Percentiles rank a stretch among this genome's conserved stretches.
phyloP scores from a whole-genome alignment of 2,113 vertebrate species.

The Istiophorus platypterus region DNA sequence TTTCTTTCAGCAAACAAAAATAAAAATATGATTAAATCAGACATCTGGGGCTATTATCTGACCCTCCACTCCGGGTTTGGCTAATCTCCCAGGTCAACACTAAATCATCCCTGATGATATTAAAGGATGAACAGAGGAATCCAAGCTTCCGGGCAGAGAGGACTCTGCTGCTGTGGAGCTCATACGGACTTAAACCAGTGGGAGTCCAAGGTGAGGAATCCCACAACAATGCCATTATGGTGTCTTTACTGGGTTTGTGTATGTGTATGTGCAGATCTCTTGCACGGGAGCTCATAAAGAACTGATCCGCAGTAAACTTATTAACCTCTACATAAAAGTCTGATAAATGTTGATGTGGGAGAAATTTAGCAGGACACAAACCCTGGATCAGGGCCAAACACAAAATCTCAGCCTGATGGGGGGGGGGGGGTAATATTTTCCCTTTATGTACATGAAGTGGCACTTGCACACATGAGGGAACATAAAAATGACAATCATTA shows the following conservation, averaged over 20 bases:
- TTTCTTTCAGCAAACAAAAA: conserved; percentile 49
- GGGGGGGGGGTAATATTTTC: conserved; percentile 12
- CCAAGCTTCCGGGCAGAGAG: conserved; percentile 54
- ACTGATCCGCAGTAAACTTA: conserved; percentile 60
- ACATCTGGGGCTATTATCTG: conserved; percentile 55
- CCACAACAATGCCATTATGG: conserved; percentile 69
- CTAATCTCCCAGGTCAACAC: conserved; percentile 72
- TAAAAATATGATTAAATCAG: conserved; percentile 64
- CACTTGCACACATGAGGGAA: conserved; percentile 11
- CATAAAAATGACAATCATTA: background rate
- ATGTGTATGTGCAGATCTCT: conserved; percentile 2
- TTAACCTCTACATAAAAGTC: conserved; percentile 67
- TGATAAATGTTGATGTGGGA: conserved; percentile 55
- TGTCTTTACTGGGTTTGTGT: conserved; percentile 53
- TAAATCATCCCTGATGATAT: conserved; percentile 68
- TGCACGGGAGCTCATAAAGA: conserved; percentile 54
- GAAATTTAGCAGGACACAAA: conserved; percentile 46
- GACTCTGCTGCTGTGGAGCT: conserved; percentile 2
- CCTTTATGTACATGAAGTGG: conserved; percentile 23
- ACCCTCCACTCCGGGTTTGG: conserved; percentile 56
- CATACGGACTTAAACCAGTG: conserved; percentile 41
- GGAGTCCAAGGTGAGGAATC: conserved; percentile 58
- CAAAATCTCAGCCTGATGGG: conserved; percentile 22
- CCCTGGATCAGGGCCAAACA: conserved; percentile 33
- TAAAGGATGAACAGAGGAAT: conserved; percentile 62